phyloP scores from a whole-genome alignment of 2,113 vertebrate genomes.

The Menura novaehollandiae region DNA sequence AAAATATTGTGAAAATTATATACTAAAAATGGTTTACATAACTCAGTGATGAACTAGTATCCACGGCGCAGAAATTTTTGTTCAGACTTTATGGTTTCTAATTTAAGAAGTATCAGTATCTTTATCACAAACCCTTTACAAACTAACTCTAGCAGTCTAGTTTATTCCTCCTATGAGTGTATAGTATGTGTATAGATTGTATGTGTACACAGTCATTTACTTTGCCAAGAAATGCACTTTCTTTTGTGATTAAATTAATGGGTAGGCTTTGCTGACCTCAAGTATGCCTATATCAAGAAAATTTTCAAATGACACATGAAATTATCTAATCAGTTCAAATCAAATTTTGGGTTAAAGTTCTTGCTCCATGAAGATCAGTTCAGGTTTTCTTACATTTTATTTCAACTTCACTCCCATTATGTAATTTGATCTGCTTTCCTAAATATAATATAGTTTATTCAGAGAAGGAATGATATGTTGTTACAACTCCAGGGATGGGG shows the following conservation, averaged over 20 bases:
- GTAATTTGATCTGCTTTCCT: background rate
- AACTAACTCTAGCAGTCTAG: background rate
- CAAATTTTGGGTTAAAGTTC: background rate
- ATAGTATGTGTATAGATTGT: too few species aligned
- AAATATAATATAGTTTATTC: background rate
- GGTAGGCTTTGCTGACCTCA: background rate
- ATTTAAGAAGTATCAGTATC: background rate
- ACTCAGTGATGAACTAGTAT: background rate
- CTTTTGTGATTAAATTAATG: background rate
- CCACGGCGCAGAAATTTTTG: background rate
- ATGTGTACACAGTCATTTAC: background rate
- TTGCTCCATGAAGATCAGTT: background rate
- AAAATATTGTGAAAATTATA: background rate
- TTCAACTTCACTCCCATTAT: background rate
- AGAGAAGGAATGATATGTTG: background rate
- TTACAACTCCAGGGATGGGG: background rate
- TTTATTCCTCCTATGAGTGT: background rate
- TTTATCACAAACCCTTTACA: background rate
- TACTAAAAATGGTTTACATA: background rate
- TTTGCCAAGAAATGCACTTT: background rate
- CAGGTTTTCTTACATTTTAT: background rate
- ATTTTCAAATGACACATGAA: background rate
- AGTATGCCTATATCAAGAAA: background rate
- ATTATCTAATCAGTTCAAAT: background rate
- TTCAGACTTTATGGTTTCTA: background rate